phyloP scores from a whole-genome alignment of 2,797 vertebrate genomes.

The Brachyalestes nurse region DNA sequence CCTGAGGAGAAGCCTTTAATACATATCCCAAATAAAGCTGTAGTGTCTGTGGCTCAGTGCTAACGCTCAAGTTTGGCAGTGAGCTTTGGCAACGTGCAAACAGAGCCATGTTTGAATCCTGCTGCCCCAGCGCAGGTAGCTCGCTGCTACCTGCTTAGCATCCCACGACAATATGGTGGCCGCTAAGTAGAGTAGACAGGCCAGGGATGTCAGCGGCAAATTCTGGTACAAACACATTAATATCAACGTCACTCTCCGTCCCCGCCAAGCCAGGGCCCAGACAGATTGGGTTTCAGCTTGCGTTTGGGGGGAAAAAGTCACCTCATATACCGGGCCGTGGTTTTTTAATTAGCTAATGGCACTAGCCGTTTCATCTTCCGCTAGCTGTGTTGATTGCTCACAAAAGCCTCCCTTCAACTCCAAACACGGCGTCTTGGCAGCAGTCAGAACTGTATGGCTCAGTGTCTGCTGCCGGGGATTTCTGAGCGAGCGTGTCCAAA shows the following conservation, averaged over 20 bases:
- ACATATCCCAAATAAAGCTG: not conserved
- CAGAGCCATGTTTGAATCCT: not conserved
- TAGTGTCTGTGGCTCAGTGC: not conserved
- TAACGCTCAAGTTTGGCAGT: not conserved
- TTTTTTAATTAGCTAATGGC: slow-evolving; percentile 83
- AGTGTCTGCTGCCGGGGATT: slow-evolving; percentile 61
- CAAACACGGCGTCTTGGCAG: slow-evolving; percentile 67
- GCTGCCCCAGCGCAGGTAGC: slow-evolving; percentile 43
- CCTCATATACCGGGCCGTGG: slow-evolving; percentile 69
- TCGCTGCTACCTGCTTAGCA: slow-evolving; percentile 27
- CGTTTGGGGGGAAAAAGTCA: slow-evolving; percentile 74
- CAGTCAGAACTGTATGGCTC: slow-evolving; percentile 38
- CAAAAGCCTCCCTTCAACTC: slow-evolving; percentile 76
- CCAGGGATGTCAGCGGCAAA: slow-evolving; percentile 61
- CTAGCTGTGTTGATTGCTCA: slow-evolving; percentile 73
- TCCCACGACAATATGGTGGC: slow-evolving; percentile 45
- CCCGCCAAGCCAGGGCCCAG: slow-evolving; percentile 56
- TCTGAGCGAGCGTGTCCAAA: slow-evolving; percentile 63
- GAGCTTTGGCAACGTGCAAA: not conserved
- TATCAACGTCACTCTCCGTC: slow-evolving; percentile 74
- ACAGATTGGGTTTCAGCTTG: slow-evolving; percentile 72
- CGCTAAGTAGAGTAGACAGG: slow-evolving; percentile 62
- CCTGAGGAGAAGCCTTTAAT: not conserved
- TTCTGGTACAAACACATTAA: slow-evolving; percentile 72
- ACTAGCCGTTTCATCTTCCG: slow-evolving; percentile 70